Evolutionary conservation across 1,140 invertebrate genomes (phyloP).

Genomic region (Lamellibrachia luymesi): DNA sequence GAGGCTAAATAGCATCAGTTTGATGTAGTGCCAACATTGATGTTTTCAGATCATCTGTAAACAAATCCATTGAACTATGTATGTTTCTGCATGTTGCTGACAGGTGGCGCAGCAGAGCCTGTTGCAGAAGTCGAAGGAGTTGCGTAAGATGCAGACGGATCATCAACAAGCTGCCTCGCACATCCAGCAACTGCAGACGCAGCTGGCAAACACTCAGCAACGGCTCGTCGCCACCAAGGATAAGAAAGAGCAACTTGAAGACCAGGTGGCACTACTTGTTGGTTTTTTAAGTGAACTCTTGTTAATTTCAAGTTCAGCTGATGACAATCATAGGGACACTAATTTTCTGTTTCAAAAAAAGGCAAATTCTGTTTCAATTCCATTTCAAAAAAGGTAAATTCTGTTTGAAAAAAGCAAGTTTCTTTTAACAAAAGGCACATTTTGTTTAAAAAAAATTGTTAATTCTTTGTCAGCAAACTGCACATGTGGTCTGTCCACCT

Average conservation of each 20-base stretch:
- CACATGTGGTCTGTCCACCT: no score
- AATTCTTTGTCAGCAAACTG: no score
- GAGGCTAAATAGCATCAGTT: no score
- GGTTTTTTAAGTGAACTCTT: no score
- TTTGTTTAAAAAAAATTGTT: no score
- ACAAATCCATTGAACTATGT: background rate
- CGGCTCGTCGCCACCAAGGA: background rate
- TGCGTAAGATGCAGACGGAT: background rate
- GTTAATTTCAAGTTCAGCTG: no score
- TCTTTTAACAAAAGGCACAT: no score
- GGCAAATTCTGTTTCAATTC: no score
- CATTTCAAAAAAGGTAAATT: no score
- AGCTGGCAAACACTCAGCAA: background rate
- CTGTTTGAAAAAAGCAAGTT: no score
- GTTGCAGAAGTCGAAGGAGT: slow-evolving; percentile 6
- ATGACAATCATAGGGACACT: no score
- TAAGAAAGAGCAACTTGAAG: background rate
- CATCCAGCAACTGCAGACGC: background rate
- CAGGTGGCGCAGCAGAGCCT: slow-evolving; percentile 16
- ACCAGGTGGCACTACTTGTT: background rate
- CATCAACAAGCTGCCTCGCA: background rate
- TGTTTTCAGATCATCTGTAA: background rate
- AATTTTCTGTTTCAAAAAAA: no score
- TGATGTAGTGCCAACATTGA: background rate
- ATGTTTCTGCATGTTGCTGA: background rate